A percentile compares a stretch with the other conserved stretches of the same genome.
These are phyloP conservation scores for Neosilurus hyrtlii DNA, from an alignment of 2,797 vertebrate species.

Conservation along the genomic window DNA sequence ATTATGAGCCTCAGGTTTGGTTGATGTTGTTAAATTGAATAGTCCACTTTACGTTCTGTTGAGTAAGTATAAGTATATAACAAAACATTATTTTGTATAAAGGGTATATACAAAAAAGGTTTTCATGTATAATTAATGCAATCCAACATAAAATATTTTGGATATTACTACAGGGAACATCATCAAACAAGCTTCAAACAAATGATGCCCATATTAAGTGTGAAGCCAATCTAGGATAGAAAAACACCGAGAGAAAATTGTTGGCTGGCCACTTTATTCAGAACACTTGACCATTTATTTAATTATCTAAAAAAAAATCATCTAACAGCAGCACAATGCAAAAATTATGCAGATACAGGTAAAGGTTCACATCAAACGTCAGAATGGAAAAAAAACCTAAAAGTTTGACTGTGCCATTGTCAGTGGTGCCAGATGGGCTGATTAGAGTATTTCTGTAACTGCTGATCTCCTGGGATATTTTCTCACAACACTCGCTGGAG, in stretches of 20 bases:
- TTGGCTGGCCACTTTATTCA: neutral
- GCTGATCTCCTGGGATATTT: neutral
- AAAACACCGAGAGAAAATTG: constrained; percentile 11
- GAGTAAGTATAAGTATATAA: too few relatives aligned
- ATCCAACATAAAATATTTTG: constrained; percentile 68
- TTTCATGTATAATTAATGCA: constrained; percentile 69
- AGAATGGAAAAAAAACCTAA: neutral
- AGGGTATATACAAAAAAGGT: neutral
- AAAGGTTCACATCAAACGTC: neutral
- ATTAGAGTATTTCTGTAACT: neutral
- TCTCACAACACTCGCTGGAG: neutral
- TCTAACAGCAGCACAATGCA: neutral
- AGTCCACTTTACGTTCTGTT: too few relatives aligned
- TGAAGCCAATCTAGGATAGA: constrained; percentile 26
- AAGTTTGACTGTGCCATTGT: neutral
- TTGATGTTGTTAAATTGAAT: too few relatives aligned
- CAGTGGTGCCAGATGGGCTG: neutral
- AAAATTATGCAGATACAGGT: neutral
- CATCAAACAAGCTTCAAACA: constrained; percentile 64
- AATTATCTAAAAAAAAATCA: neutral
- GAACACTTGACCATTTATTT: neutral
- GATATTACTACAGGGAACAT: constrained; percentile 63
- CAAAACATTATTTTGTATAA: too few relatives aligned
- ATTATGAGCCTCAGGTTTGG: too few relatives aligned
- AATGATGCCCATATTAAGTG: constrained; percentile 52